Evolutionary conservation across 2,797 vertebrate species (phyloP).

Genomic region (Sebastes baramenuke): DNA sequence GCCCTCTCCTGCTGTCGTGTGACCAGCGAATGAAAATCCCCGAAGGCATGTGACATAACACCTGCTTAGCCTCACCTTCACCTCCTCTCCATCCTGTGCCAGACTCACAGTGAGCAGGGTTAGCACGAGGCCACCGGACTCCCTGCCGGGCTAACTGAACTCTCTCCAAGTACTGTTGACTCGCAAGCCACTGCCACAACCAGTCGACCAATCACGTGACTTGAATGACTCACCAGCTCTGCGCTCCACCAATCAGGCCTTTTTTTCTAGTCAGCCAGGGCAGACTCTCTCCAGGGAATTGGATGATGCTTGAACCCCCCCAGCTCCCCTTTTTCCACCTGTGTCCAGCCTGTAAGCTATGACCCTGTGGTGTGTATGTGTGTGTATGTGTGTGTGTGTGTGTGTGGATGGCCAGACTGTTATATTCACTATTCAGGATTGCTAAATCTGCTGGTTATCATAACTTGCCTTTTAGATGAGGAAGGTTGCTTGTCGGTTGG

Average conservation of each 20-base stretch:
- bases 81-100: conserved; percentile 31
- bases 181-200: conserved; percentile 46
- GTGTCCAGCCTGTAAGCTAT: conserved; percentile 80
- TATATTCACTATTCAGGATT: conserved; percentile 62
- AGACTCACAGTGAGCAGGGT: conserved; percentile 46
- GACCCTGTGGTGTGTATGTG: conserved; percentile 50
- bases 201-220: conserved; percentile 37
- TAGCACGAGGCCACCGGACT: conserved; percentile 36
- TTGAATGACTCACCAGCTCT: conserved; percentile 55
- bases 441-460: conserved; percentile 51
- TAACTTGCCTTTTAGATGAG: conserved; percentile 53
- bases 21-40: conserved; percentile 27
- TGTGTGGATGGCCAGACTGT: conserved; percentile 64
- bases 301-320: conserved; percentile 75
- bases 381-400: conserved; percentile 15
- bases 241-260: conserved; percentile 65
- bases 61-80: conserved; percentile 35
- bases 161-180: conserved; percentile 34
- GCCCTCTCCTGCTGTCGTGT: not conserved
- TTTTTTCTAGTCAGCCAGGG: conserved; percentile 61
- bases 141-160: conserved; percentile 21
- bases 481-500: conserved; percentile 23
- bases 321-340: conserved; percentile 44
- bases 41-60: conserved; percentile 31
- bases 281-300: conserved; percentile 71